Conservation (phyloP, 2,888 invertebrate genomes). For the Tolmerus cingulatus region DNA sequence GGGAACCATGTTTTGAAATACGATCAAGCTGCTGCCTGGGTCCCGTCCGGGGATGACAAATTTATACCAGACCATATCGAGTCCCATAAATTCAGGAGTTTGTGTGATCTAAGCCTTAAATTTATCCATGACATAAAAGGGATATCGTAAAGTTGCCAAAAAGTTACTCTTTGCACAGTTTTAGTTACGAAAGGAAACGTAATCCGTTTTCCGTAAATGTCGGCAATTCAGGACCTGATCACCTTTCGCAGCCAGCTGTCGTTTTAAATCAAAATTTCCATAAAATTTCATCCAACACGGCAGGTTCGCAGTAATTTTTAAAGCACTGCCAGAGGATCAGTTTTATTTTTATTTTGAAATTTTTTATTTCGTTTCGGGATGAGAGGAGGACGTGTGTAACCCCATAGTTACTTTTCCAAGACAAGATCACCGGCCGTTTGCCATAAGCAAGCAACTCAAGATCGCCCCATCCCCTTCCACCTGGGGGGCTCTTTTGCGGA, state of each 20-base stretch:
- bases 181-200: not conserved
- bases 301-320: not conserved
- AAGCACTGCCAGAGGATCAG: not conserved
- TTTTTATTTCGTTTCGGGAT: not conserved
- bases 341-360: not conserved
- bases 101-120: constrained; percentile 7
- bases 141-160: not conserved
- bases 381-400: not conserved
- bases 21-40: not conserved
- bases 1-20: not conserved
- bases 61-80: not conserved
- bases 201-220: not conserved
- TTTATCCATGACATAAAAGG: not conserved
- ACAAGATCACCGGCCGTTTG: not conserved
- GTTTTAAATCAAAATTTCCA: not conserved
- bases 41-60: not conserved
- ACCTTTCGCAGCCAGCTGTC: not conserved
- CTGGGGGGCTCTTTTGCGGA: not conserved
- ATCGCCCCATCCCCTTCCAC: not conserved
- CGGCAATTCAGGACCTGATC: not conserved
- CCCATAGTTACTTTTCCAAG: not conserved
- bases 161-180: not conserved
- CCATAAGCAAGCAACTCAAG: not conserved
- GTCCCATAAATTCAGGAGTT: not conserved
- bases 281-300: not conserved